Percentiles rank a stretch among this genome's conserved stretches.
These are phyloP conservation scores for Melitaea athalia DNA, from an alignment of 2,888 invertebrate species.

Conservation along the genomic window DNA sequence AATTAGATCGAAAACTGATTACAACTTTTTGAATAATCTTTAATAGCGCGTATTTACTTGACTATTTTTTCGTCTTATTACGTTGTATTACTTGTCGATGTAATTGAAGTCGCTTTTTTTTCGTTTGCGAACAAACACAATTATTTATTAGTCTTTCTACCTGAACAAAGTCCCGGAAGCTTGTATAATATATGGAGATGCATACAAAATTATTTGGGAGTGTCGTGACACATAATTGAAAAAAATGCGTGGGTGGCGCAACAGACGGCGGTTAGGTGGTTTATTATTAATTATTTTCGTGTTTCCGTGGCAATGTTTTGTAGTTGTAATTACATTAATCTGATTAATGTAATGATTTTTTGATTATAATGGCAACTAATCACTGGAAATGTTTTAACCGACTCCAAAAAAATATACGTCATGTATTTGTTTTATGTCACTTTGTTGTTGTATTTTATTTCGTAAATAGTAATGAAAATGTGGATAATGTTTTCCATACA, in stretches of 20 bases:
- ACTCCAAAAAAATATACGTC: too few species aligned
- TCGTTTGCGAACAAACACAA: too few species aligned
- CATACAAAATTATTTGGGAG: conserved; percentile 12
- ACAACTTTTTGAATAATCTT: too few species aligned
- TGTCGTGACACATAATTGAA: conserved; percentile 19
- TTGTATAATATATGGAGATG: conserved; percentile 7
- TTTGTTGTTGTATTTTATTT: too few species aligned
- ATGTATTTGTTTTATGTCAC: too few species aligned
- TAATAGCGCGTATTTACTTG: too few species aligned
- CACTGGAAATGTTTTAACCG: not conserved
- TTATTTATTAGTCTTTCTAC: not conserved
- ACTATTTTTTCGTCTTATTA: too few species aligned
- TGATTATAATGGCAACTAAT: conserved; percentile 9
- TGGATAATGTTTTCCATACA: too few species aligned
- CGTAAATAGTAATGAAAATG: too few species aligned
- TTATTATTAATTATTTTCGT: conserved; percentile 16
- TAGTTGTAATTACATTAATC: conserved; percentile 26
- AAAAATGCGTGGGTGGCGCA: conserved; percentile 15
- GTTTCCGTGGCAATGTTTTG: conserved; percentile 11
- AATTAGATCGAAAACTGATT: too few species aligned
- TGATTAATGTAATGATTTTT: conserved; percentile 18
- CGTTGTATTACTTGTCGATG: too few species aligned
- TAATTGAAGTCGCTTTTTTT: too few species aligned
- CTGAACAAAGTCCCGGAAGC: not conserved
- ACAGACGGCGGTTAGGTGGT: conserved; percentile 6